Conservation (phyloP, 2,888 invertebrate species). For the Napeogenes sylphis region DNA sequence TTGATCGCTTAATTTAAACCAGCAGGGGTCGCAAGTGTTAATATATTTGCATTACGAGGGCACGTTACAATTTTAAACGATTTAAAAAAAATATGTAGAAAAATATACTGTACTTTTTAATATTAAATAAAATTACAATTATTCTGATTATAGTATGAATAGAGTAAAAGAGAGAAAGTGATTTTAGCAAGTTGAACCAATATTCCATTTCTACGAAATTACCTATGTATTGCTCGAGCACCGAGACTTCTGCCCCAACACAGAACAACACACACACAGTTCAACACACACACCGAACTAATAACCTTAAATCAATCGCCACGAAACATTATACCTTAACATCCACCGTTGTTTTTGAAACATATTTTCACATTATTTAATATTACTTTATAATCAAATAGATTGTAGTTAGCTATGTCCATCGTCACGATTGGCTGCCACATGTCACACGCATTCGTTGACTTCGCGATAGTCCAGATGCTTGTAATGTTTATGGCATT, state of each 20-base stretch:
- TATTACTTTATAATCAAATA: constrained; percentile 13
- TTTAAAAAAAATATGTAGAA: background rate
- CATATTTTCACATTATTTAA: constrained; percentile 31
- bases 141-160: background rate
- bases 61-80: background rate
- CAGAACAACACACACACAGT: constrained; percentile 45
- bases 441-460: constrained; percentile 61
- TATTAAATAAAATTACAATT: background rate
- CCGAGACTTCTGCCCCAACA: constrained; percentile 47
- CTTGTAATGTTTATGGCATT: constrained; percentile 55
- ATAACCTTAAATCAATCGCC: constrained; percentile 42
- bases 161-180: background rate
- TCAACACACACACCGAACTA: constrained; percentile 47
- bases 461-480: constrained; percentile 66
- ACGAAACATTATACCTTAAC: constrained; percentile 36
- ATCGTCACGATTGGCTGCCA: constrained; percentile 59
- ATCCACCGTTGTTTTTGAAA: background rate
- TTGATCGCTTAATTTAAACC: constrained; percentile 41
- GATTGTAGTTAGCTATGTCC: constrained; percentile 19
- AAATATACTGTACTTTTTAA: background rate
- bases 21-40: background rate
- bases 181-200: constrained; percentile 32
- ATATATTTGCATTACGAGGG: background rate
- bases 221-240: constrained; percentile 41
- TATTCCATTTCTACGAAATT: constrained; percentile 47